Base-by-base conservation (phyloP, 2,113 vertebrate species). In the Ptilorrhoa leucosticta region DNA sequence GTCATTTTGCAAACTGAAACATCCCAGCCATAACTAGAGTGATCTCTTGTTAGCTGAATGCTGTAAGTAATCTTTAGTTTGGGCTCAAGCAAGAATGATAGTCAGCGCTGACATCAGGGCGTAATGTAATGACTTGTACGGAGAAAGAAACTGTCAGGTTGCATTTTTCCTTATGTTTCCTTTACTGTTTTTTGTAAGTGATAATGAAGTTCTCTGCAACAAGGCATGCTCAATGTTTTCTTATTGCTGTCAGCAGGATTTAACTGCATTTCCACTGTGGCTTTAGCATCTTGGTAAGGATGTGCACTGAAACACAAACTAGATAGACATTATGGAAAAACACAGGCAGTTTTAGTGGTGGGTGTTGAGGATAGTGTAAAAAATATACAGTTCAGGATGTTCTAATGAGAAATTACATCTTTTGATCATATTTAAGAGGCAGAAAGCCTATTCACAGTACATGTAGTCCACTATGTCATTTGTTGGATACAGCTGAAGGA, bases 211-310 rank as follows among this genome's bases (percentile, higher is more conserved):
- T 94, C 85, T 94, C 81, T 80, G 95, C 91, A 89, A 91, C 69
- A 58, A 70, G 76, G 94, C 94, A 97, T 95, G 94, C 95, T 96
- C 56, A 71, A 48, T 97, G 95, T 92, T 96, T 96, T 91, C 69
- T 95, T 94, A 87, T 42, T 86, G 92, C 95, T 96, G 83, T 91
- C 90, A 89, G 63, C 90, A 87, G 81, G 88, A 88, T 83, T 92
- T 92, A 91, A 92, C 92, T 97, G 92, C 90, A 91, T 96, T 95
- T 96, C 96, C 97, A 97, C 94, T 91, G 83, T 93, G 95, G 94
- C 88, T 97, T 93, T 81, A 96, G 89, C 90, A 82, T 85, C 85
- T 85, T 71, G 81, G 68, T 90, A 70, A 79, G 70, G 94, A 75
- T 91, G 84, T 97, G 86, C 94, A 97, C 93, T 70, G 80, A 92